These are phyloP conservation scores for Pseudochromis fuscus DNA, from an alignment of 2,797 vertebrate genomes.

Conservation along the genomic window DNA sequence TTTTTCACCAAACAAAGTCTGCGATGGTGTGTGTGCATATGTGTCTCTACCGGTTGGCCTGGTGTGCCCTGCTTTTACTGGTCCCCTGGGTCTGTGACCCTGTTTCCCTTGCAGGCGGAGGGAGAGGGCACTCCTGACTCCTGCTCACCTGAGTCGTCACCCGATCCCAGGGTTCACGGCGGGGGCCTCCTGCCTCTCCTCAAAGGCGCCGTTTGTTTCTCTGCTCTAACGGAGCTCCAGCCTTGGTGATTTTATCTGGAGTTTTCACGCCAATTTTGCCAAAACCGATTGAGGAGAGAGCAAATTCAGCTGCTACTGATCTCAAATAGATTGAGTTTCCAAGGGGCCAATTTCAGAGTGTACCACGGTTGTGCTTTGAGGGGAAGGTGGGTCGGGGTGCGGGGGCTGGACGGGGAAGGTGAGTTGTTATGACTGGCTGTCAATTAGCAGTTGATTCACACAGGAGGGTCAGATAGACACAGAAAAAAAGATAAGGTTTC, in stretches of 20 bases:
- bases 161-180: conserved; percentile 72
- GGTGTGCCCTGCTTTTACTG: conserved; percentile 71
- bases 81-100: conserved; percentile 77
- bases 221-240: conserved; percentile 75
- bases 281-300: conserved; percentile 79
- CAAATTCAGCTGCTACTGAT: conserved; percentile 88
- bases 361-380: conserved; percentile 69
- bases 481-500: conserved; percentile 76
- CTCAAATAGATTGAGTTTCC: conserved; percentile 83
- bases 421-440: conserved; percentile 88
- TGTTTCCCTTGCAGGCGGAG: conserved; percentile 65
- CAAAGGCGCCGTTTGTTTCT: conserved; percentile 79
- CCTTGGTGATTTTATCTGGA: conserved; percentile 81
- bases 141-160: conserved; percentile 81
- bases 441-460: conserved; percentile 86
- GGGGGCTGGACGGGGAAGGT: conserved; percentile 65
- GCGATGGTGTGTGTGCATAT: conserved; percentile 38
- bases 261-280: conserved; percentile 85
- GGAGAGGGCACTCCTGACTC: conserved; percentile 57
- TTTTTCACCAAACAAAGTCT: conserved; percentile 59
- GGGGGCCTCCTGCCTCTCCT: conserved; percentile 68
- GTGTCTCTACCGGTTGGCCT: conserved; percentile 64
- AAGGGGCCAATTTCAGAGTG: conserved; percentile 78
- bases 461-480: conserved; percentile 77
- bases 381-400: conserved; percentile 47